A percentile compares a stretch with the other conserved stretches of the same genome.
These are phyloP conservation scores for Polydrusus cervinus DNA, from an alignment of 2,888 invertebrate species.

Conservation along the genomic window DNA sequence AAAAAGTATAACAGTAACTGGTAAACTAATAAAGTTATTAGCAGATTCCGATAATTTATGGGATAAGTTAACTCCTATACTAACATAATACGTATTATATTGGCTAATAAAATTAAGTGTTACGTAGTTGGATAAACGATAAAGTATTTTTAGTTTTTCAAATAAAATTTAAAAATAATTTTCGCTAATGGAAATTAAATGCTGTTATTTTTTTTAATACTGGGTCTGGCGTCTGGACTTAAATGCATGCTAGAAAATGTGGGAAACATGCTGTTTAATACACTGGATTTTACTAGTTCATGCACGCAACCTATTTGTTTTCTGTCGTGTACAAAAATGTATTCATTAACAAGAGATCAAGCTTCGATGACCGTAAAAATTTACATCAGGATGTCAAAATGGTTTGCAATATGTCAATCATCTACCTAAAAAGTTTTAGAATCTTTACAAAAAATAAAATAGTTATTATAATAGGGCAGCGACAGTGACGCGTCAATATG, in stretches of 20 bases:
- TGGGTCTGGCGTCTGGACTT: background rate
- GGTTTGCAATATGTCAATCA: too few species aligned
- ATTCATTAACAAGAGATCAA: background rate
- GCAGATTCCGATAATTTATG: too few species aligned
- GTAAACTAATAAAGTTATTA: too few species aligned
- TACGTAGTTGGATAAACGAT: background rate
- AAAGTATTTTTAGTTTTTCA: background rate
- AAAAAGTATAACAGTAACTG: too few species aligned
- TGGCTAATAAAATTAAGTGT: background rate
- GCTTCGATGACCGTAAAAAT: too few species aligned
- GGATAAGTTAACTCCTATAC: too few species aligned
- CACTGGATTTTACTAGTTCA: background rate
- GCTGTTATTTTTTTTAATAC: background rate
- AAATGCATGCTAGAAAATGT: background rate
- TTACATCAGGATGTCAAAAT: too few species aligned
- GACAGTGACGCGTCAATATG: too few species aligned
- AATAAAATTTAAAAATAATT: background rate
- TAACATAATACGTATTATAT: too few species aligned
- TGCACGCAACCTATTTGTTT: background rate
- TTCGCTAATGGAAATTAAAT: constrained; percentile 11
- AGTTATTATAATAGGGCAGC: too few species aligned
- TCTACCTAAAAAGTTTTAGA: too few species aligned
- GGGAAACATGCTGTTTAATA: constrained; percentile 4
- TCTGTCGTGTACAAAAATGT: background rate
- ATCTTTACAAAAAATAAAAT: too few species aligned